Evolutionary conservation across 2,888 invertebrate genomes (phyloP), one percentile per base, ranked within the genome.

Genomic region (Cinara cedri): DNA sequence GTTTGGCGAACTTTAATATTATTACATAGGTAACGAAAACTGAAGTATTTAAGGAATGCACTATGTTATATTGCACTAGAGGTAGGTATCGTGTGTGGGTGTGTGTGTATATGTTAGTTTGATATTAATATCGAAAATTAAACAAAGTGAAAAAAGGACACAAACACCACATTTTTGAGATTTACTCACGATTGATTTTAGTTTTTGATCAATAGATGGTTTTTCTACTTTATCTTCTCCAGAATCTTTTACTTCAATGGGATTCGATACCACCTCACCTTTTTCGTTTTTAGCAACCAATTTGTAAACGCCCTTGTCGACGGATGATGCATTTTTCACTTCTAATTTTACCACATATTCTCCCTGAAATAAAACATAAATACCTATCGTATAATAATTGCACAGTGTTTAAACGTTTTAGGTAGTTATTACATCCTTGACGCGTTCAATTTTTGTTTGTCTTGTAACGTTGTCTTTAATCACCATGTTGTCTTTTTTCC

Each of bases 231-330:
- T 91, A 81, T 89, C 90, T 82, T 90, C 90, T 1, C 93, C 93
- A 83, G 95, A 91, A 83, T 95, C 95, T 70, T 91, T 91, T 72
- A 96, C 91, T 86, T 95, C 93, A 4, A 96, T 95, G 81, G 91
- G 89, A 86, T 95, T 95, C 42, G 96, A 96, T 16, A 91, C 91
- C 16, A 95, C 95, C 86, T 96, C 95, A 82, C 96, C 96, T 86
- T 96, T 96, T 84, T 95, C 95, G 86, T 96, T 96, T 85, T 93
- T 94, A 34, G 96, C 96, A 9, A 96, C 90, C 83, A 96, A 87
- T 87, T 95, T 96, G 86, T 97, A 96, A 81, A 92, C 89, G 83
- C 96, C 96, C 86, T 93, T 95, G 86, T 97, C 96, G 24, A 87
- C 87, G 85, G 91, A 90, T 82, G 91, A 90, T 44, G 94, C 91